These are phyloP conservation scores for Cyrtodaria siliqua DNA, from an alignment of 2,888 invertebrate species.

Conservation along the genomic window DNA sequence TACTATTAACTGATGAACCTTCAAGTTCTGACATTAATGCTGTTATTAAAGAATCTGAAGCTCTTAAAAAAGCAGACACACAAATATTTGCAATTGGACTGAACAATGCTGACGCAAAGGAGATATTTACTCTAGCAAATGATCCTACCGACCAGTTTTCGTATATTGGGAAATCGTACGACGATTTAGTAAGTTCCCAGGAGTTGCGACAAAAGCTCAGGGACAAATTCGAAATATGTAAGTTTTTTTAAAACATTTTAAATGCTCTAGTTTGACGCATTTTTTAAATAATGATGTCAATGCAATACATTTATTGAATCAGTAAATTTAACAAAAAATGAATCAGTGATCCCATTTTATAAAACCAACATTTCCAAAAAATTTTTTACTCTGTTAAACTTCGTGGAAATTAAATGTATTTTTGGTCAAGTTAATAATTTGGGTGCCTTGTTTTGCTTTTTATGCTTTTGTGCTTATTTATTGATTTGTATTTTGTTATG, in stretches of 20 bases:
- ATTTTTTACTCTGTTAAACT: too few species aligned
- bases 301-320: too few species aligned
- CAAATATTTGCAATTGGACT: constrained; percentile 60
- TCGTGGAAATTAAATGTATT: too few species aligned
- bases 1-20: constrained; percentile 66
- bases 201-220: constrained; percentile 40
- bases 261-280: too few species aligned
- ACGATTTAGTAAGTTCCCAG: constrained; percentile 52
- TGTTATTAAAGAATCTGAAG: constrained; percentile 32
- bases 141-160: constrained; percentile 59
- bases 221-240: constrained; percentile 44
- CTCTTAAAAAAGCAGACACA: constrained; percentile 43
- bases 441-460: not conserved
- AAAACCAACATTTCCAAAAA: too few species aligned
- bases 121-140: constrained; percentile 66
- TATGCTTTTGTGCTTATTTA: not conserved
- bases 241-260: too few species aligned
- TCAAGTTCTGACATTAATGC: constrained; percentile 34
- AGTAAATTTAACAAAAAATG: too few species aligned
- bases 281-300: too few species aligned
- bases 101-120: constrained; percentile 39
- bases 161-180: constrained; percentile 41
- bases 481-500: not conserved
- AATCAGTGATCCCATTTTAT: too few species aligned
- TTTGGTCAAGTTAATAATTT: too few species aligned